Evolutionary conservation across 2,888 invertebrate genomes (phyloP).

Genomic region (Ochropleura plecta): DNA sequence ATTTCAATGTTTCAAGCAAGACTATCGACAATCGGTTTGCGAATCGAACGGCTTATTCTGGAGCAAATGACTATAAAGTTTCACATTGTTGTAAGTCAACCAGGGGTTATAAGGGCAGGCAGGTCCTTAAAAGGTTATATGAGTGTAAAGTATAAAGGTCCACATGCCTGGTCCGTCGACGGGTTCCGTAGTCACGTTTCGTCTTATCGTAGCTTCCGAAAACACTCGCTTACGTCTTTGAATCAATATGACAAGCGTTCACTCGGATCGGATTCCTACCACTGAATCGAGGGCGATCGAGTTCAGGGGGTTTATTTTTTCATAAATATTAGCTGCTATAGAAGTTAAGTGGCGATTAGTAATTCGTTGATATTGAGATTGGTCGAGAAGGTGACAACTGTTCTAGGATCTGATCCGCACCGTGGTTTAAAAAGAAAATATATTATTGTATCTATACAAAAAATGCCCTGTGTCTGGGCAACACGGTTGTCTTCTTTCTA

Average conservation of each 20-base stretch:
- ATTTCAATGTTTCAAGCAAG: slow-evolving; percentile 50
- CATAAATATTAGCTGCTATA: slow-evolving; percentile 51
- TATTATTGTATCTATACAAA: neutral
- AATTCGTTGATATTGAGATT: slow-evolving; percentile 25
- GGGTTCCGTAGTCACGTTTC: slow-evolving; percentile 81
- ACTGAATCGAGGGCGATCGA: slow-evolving; percentile 75
- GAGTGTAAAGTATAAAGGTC: slow-evolving; percentile 75
- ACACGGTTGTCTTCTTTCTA: neutral
- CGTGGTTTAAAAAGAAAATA: neutral
- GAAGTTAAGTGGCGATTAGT: slow-evolving; percentile 38
- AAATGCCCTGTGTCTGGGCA: neutral
- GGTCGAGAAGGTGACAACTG: neutral
- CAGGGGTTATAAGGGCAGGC: slow-evolving; percentile 4
- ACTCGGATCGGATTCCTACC: slow-evolving; percentile 82
- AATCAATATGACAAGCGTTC: slow-evolving; percentile 86
- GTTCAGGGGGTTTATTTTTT: slow-evolving; percentile 37
- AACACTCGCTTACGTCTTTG: slow-evolving; percentile 85
- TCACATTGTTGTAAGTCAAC: slow-evolving; percentile 61
- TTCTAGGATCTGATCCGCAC: neutral
- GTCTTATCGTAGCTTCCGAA: slow-evolving; percentile 84
- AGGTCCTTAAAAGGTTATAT: slow-evolving; percentile 70
- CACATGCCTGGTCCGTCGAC: slow-evolving; percentile 78
- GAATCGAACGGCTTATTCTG: slow-evolving; percentile 47
- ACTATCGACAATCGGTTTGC: slow-evolving; percentile 44
- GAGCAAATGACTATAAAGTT: slow-evolving; percentile 63